A percentile compares a stretch with the other conserved stretches of the same genome.
These are phyloP conservation scores for Phyllopteryx taeniolatus DNA, from an alignment of 2,113 vertebrate genomes.

Conservation along the genomic window DNA sequence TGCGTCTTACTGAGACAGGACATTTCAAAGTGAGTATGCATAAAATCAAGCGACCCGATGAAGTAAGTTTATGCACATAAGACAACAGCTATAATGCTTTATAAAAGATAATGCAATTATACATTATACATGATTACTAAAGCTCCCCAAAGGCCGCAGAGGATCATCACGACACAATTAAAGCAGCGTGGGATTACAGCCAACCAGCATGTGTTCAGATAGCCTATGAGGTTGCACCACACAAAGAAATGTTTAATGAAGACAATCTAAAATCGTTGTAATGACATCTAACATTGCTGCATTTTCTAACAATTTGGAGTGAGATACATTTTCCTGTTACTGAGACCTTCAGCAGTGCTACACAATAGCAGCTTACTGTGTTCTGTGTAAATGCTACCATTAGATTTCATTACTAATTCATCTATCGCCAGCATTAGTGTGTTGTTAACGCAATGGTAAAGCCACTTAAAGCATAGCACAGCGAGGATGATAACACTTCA, in stretches of 20 bases:
- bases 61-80: slow-evolving; percentile 33
- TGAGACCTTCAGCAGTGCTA: slow-evolving; percentile 43
- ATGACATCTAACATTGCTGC: slow-evolving; percentile 33
- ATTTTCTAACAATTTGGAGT: slow-evolving; percentile 26
- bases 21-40: neutral
- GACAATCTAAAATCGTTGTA: slow-evolving; percentile 21
- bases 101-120: slow-evolving; percentile 54
- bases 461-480: slow-evolving; percentile 41
- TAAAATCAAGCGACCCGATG: slow-evolving; percentile 6
- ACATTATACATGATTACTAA: slow-evolving; percentile 46
- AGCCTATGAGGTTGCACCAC: slow-evolving; percentile 30
- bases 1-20: neutral
- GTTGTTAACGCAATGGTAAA: slow-evolving; percentile 68
- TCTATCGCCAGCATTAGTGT: slow-evolving; percentile 60
- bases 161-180: slow-evolving; percentile 56
- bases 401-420: slow-evolving; percentile 75
- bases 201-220: slow-evolving; percentile 38
- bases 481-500: slow-evolving; percentile 25
- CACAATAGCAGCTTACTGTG: slow-evolving; percentile 40
- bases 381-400: slow-evolving; percentile 51
- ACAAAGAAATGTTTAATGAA: slow-evolving; percentile 30
- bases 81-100: slow-evolving; percentile 29
- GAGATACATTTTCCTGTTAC: slow-evolving; percentile 38
- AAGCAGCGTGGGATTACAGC: slow-evolving; percentile 46
- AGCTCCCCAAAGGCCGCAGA: slow-evolving; percentile 41